These are phyloP conservation scores for Encarsia formosa DNA, from an alignment of 2,888 invertebrate species.

Conservation along the genomic window DNA sequence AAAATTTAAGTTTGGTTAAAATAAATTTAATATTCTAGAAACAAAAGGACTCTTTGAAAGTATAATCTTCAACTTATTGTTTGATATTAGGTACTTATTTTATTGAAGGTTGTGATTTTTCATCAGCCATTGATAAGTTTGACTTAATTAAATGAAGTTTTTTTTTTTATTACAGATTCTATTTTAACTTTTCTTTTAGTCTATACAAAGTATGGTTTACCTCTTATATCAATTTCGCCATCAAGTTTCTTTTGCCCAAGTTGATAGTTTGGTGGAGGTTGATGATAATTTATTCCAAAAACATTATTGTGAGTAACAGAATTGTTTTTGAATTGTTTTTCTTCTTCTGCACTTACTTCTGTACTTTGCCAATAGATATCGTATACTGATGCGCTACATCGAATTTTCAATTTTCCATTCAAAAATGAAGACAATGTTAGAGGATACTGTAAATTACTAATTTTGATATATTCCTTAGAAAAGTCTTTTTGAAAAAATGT, in stretches of 20 bases:
- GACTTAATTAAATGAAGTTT: too few relatives aligned
- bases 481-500: background rate
- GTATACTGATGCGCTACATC: constrained; percentile 65
- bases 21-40: too few relatives aligned
- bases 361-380: constrained; percentile 65
- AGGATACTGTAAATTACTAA: constrained; percentile 54
- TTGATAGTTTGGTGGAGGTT: constrained; percentile 49
- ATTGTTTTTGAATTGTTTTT: constrained; percentile 45
- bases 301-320: constrained; percentile 43
- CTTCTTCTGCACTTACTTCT: constrained; percentile 63
- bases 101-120: too few relatives aligned
- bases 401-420: constrained; percentile 58
- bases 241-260: constrained; percentile 48
- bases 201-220: too few relatives aligned
- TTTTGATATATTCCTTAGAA: background rate
- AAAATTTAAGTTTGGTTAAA: too few relatives aligned
- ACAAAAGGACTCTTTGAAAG: too few relatives aligned
- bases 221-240: constrained; percentile 48
- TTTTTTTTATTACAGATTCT: too few relatives aligned
- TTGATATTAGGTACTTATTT: too few relatives aligned
- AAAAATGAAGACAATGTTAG: constrained; percentile 55
- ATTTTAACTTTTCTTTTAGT: too few relatives aligned
- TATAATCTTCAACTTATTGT: too few relatives aligned
- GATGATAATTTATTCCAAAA: constrained; percentile 47
- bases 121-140: too few relatives aligned